Conservation (phyloP, 1,140 invertebrate species). For the Triops longicaudatus region DNA sequence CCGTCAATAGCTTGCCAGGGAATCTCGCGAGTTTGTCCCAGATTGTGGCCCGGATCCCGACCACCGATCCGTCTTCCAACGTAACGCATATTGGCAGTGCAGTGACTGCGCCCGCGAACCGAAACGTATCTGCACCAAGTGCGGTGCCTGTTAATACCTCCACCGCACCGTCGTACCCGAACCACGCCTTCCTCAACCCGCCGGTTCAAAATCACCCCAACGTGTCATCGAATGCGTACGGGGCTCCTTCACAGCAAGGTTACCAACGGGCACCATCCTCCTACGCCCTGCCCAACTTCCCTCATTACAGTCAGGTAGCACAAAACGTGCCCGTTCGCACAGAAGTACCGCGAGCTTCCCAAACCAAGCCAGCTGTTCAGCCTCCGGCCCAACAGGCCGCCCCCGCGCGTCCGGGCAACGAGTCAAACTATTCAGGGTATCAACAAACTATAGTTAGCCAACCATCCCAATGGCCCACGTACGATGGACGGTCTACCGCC, state of each 20-base stretch:
- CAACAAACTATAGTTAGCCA: slow-evolving; percentile 51
- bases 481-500: background rate
- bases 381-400: background rate
- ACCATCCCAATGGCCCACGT: slow-evolving; percentile 36
- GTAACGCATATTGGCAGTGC: slow-evolving; percentile 28
- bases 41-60: slow-evolving; percentile 49
- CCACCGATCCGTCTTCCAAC: slow-evolving; percentile 35
- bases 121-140: slow-evolving; percentile 25
- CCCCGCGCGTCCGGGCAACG: background rate
- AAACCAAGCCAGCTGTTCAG: background rate
- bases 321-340: background rate
- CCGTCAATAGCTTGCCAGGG: slow-evolving; percentile 36
- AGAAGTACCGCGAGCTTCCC: background rate
- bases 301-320: slow-evolving; percentile 29
- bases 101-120: slow-evolving; percentile 24
- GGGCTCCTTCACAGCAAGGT: slow-evolving; percentile 45
- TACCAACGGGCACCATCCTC: slow-evolving; percentile 42
- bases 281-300: slow-evolving; percentile 46
- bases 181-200: slow-evolving; percentile 31
- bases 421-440: background rate
- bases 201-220: background rate
- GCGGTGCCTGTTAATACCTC: slow-evolving; percentile 28
- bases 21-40: slow-evolving; percentile 50
- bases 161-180: slow-evolving; percentile 28
- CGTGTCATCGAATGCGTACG: slow-evolving; percentile 22